phyloP scores from a whole-genome alignment of 2,113 vertebrate species.

The Machaerirhynchus nigripectus region DNA sequence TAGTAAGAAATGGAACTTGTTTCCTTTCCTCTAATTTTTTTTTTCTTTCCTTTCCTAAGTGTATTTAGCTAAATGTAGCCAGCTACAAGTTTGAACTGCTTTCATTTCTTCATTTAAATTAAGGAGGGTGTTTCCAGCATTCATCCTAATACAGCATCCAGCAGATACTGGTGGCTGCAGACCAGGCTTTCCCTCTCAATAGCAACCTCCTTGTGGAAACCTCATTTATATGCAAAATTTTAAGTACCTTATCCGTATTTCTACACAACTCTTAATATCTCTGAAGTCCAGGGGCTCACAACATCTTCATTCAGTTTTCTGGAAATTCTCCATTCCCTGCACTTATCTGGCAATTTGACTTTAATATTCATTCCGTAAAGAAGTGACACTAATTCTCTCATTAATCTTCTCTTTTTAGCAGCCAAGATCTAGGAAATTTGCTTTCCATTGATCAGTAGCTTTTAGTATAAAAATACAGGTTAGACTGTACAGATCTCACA shows the following conservation, averaged over 20 bases:
- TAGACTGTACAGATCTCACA: constrained; percentile 13
- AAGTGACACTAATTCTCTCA: constrained; percentile 34
- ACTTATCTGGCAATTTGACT: constrained; percentile 37
- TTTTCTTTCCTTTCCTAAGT: background rate
- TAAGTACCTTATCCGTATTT: background rate
- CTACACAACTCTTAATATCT: background rate
- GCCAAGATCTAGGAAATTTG: constrained; percentile 35
- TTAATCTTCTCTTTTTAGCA: constrained; percentile 55
- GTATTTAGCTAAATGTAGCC: background rate
- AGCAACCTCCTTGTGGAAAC: background rate
- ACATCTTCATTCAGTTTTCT: background rate
- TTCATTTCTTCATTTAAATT: background rate
- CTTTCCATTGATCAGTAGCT: constrained; percentile 50
- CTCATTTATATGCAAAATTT: background rate
- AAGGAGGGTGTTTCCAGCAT: background rate
- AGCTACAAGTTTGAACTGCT: background rate
- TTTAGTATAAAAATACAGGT: constrained; percentile 52
- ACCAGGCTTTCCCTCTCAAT: background rate
- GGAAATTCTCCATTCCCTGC: background rate
- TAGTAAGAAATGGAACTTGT: background rate
- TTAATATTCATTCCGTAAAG: constrained; percentile 29
- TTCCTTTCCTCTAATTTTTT: background rate
- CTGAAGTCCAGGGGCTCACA: background rate
- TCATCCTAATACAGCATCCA: background rate
- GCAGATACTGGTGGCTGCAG: background rate